phyloP scores from a whole-genome alignment of 2,888 invertebrate genomes.

The Zygaena filipendulae region DNA sequence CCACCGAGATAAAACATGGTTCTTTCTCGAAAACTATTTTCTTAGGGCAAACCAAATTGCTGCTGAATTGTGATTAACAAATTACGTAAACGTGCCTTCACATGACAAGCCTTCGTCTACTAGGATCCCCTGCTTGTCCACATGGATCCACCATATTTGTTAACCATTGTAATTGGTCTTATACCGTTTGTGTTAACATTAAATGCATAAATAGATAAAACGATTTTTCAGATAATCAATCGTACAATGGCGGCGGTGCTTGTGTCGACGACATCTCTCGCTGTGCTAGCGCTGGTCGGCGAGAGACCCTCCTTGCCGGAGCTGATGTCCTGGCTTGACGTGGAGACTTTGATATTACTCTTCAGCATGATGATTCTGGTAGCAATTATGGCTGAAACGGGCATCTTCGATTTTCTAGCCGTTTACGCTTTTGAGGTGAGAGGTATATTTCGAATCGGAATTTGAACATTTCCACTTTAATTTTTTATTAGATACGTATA shows the following conservation, averaged over 20 bases:
- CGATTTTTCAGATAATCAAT: slow-evolving; percentile 73
- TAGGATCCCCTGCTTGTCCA: too few relatives aligned
- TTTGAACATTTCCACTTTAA: not conserved
- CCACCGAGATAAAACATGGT: too few relatives aligned
- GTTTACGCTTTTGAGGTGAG: slow-evolving; percentile 80
- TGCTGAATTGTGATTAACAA: too few relatives aligned
- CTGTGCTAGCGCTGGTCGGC: slow-evolving; percentile 76
- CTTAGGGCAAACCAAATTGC: too few relatives aligned
- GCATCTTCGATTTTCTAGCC: slow-evolving; percentile 87
- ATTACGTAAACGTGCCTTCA: too few relatives aligned
- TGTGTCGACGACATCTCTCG: slow-evolving; percentile 79
- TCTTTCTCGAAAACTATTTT: too few relatives aligned
- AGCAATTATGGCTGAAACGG: slow-evolving; percentile 86
- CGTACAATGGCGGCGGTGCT: slow-evolving; percentile 85
- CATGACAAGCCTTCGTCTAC: too few relatives aligned
- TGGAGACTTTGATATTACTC: slow-evolving; percentile 81
- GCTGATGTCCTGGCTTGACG: slow-evolving; percentile 86
- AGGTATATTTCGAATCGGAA: too few relatives aligned
- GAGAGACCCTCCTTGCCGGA: slow-evolving; percentile 81
- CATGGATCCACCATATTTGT: too few relatives aligned
- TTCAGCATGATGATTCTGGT: slow-evolving; percentile 94
- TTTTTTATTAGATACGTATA: not conserved
- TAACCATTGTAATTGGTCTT: too few relatives aligned
- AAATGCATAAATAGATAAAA: not conserved
- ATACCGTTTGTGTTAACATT: too few relatives aligned